Evolutionary conservation across 1,140 invertebrate species (phyloP).

Genomic region (Conus betulinus): DNA sequence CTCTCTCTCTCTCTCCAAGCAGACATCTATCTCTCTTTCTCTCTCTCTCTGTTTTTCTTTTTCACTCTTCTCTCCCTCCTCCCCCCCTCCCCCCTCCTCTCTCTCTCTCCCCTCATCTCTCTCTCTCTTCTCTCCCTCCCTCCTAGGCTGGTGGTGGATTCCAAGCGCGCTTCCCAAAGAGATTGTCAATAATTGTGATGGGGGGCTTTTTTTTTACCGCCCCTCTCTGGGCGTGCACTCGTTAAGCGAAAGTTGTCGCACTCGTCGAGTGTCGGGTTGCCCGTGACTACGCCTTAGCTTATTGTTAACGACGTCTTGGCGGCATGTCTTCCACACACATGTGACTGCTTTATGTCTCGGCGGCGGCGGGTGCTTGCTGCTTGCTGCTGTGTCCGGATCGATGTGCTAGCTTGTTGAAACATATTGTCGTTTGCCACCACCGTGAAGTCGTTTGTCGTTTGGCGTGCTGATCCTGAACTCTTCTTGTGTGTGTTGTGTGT

Average conservation of each 20-base stretch:
- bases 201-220: not conserved
- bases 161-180: not conserved
- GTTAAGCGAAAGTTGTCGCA: not conserved
- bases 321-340: too few relatives aligned
- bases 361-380: too few relatives aligned
- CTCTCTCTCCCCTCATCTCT: not conserved
- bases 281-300: constrained; percentile 8
- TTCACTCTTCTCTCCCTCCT: not conserved
- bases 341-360: too few relatives aligned
- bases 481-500: too few relatives aligned
- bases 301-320: not conserved
- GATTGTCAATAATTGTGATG: not conserved
- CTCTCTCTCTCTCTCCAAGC: not conserved
- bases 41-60: not conserved
- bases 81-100: too few relatives aligned
- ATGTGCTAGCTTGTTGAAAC: too few relatives aligned
- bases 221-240: not conserved
- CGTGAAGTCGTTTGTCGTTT: not conserved
- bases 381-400: too few relatives aligned
- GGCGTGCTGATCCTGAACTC: not conserved
- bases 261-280: not conserved
- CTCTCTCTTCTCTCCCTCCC: not conserved
- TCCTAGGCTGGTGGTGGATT: not conserved
- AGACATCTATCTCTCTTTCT: not conserved
- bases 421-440: not conserved